Percentiles rank a stretch among this genome's conserved stretches.
Conservation (phyloP, 2,797 vertebrate species). For the Acrossocheilus wenchowensis region DNA sequence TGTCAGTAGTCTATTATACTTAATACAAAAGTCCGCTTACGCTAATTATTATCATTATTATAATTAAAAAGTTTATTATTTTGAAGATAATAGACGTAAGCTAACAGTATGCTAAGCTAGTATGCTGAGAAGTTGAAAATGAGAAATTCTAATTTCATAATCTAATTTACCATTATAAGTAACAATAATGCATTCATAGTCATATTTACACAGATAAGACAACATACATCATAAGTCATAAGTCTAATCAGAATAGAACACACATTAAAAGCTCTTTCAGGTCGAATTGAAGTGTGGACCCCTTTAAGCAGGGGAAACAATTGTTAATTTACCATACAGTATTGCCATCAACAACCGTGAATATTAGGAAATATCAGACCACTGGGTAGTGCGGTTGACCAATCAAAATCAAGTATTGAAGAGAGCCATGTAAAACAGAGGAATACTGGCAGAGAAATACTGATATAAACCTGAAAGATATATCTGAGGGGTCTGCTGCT, state of each 20-base stretch:
- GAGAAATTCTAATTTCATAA: not conserved
- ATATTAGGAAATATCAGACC: constrained; percentile 14
- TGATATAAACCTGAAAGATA: constrained; percentile 23
- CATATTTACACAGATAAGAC: not conserved
- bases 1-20: not conserved
- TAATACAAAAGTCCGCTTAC: not conserved
- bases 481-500: constrained; percentile 16
- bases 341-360: not conserved
- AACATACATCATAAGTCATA: not conserved
- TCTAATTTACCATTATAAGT: not conserved
- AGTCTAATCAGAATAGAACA: not conserved
- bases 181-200: not conserved
- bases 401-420: not conserved
- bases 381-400: not conserved
- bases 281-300: not conserved
- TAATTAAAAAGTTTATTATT: not conserved
- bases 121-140: not conserved
- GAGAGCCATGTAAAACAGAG: constrained; percentile 17
- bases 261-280: not conserved
- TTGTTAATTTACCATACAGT: not conserved
- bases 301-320: not conserved
- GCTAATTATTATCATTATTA: not conserved
- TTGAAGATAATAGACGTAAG: not conserved
- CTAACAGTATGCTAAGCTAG: not conserved
- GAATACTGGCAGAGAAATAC: constrained; percentile 3